phyloP scores from a whole-genome alignment of 1,140 invertebrate species.

The Galendromus occidentalis region DNA sequence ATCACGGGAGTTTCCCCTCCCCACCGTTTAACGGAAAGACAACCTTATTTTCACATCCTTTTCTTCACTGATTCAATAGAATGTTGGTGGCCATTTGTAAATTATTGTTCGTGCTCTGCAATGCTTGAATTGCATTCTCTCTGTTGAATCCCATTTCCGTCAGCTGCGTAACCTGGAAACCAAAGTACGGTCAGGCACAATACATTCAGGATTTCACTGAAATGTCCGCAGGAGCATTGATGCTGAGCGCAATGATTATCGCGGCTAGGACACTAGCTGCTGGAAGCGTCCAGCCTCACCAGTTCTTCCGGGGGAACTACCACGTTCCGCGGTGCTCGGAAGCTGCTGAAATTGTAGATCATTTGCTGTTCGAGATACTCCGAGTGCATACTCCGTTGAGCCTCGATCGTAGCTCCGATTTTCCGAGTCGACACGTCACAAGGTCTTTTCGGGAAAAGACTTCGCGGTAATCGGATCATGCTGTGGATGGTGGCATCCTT shows the following conservation, averaged over 20 bases:
- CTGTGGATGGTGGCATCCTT: background rate
- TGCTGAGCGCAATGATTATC: too few relatives aligned
- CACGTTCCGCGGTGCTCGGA: background rate
- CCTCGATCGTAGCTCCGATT: background rate
- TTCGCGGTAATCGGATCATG: background rate
- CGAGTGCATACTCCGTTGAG: background rate
- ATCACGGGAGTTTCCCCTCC: too few relatives aligned
- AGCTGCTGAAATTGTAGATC: background rate
- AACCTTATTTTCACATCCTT: too few relatives aligned
- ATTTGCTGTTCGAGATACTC: background rate
- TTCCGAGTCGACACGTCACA: background rate
- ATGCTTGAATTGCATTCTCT: background rate
- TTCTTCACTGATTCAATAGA: background rate
- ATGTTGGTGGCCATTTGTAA: background rate
- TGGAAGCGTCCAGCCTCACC: background rate
- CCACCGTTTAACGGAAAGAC: too few relatives aligned
- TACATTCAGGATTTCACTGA: too few relatives aligned
- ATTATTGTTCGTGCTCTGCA: slow-evolving; percentile 4
- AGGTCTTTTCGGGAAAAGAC: background rate
- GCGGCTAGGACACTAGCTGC: background rate
- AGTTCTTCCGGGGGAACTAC: background rate
- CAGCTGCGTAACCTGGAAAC: background rate
- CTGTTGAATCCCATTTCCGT: background rate
- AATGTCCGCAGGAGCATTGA: too few relatives aligned
- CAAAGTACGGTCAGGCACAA: background rate